A percentile compares a stretch with the other conserved stretches of the same genome.
phyloP scores from a whole-genome alignment of 2,113 vertebrate species.

The Bolborhynchus lineola region DNA sequence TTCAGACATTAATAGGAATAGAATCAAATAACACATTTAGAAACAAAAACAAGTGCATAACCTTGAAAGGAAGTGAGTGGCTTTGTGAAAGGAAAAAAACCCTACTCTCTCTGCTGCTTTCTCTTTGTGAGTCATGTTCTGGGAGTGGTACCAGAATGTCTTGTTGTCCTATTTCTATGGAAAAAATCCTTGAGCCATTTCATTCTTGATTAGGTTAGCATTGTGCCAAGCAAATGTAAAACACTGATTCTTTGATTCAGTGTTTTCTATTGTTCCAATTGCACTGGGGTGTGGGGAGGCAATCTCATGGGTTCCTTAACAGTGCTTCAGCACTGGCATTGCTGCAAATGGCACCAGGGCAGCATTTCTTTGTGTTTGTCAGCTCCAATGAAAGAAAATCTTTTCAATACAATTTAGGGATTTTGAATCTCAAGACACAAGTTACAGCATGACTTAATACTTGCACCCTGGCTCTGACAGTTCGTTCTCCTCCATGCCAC shows the following conservation, averaged over 20 bases:
- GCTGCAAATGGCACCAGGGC: not conserved
- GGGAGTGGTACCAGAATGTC: constrained; percentile 17
- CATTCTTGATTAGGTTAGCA: constrained; percentile 36
- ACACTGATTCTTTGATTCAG: not conserved
- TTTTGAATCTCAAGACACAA: not conserved
- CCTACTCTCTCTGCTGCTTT: not conserved
- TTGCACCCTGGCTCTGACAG: not conserved
- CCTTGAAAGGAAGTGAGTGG: not conserved
- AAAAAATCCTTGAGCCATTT: constrained; percentile 52
- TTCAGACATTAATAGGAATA: not conserved
- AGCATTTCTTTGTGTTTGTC: not conserved
- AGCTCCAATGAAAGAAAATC: not conserved
- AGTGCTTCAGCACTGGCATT: not conserved
- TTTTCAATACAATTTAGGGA: not conserved
- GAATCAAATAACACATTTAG: not conserved
- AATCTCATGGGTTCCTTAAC: not conserved
- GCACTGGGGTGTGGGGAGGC: not conserved
- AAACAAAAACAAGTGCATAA: constrained; percentile 11
- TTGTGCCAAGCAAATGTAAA: constrained; percentile 41
- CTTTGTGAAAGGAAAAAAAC: not conserved
- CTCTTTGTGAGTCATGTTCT: constrained; percentile 49
- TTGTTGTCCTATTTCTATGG: constrained; percentile 48
- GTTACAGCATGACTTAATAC: not conserved
- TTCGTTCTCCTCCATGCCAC: not conserved
- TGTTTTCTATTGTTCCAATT: not conserved